A percentile compares a stretch with the other conserved stretches of the same genome.
phyloP scores from a whole-genome alignment of 2,113 vertebrate genomes.

The Embiotoca jacksoni region DNA sequence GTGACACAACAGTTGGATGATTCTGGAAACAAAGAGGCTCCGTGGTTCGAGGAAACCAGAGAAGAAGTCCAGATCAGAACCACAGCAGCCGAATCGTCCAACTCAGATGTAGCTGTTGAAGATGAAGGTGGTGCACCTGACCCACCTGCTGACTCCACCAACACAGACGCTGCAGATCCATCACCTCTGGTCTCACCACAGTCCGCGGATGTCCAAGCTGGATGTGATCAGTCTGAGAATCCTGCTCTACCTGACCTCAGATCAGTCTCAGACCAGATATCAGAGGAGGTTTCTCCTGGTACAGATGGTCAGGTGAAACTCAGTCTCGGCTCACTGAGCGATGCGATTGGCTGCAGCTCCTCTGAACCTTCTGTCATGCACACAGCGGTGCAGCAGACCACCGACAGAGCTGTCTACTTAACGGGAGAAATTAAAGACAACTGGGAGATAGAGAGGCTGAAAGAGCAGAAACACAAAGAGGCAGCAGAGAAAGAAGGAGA shows the following conservation, averaged over 20 bases:
- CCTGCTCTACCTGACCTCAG: background rate
- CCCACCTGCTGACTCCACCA: background rate
- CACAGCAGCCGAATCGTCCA: background rate
- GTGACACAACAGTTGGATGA: conserved; percentile 38
- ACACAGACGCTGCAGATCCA: conserved; percentile 2
- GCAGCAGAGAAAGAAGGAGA: background rate
- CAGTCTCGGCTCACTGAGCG: conserved; percentile 47
- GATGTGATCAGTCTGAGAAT: conserved; percentile 5
- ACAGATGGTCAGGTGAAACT: conserved; percentile 32
- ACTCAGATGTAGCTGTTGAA: background rate
- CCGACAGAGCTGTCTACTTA: conserved; percentile 72
- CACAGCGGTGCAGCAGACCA: conserved; percentile 7
- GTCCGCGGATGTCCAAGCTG: conserved; percentile 1
- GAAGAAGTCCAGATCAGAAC: background rate
- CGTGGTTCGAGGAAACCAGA: background rate
- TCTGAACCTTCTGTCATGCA: background rate
- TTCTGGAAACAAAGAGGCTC: background rate
- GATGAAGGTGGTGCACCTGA: background rate
- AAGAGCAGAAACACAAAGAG: conserved; percentile 30
- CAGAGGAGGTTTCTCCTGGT: conserved; percentile 15
- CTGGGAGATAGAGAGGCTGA: conserved; percentile 55
- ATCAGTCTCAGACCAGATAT: conserved; percentile 4
- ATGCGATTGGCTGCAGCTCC: conserved; percentile 32
- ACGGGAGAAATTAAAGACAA: conserved; percentile 51
- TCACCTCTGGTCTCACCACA: background rate